A percentile compares a stretch with the other conserved stretches of the same genome.
These are phyloP conservation scores for Drosophila insularis DNA, from an alignment of 1,140 invertebrate species.

Conservation along the genomic window DNA sequence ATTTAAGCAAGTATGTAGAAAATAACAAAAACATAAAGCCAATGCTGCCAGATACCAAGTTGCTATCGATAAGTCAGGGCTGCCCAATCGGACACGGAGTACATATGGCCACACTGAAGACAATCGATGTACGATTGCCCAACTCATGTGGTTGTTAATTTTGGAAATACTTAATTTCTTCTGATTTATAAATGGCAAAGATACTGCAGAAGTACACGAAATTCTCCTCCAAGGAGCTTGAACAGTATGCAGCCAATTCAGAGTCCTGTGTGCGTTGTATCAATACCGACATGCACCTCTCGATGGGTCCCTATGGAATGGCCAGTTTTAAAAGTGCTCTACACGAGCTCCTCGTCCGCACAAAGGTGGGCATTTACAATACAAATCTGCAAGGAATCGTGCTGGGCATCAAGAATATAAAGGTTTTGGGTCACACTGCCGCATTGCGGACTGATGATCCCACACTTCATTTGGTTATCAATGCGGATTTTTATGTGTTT, in stretches of 20 bases:
- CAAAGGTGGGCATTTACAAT: constrained; percentile 82
- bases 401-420: constrained; percentile 85
- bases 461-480: constrained; percentile 83
- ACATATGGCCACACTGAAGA: background rate
- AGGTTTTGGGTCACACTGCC: constrained; percentile 82
- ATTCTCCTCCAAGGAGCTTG: constrained; percentile 67
- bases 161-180: constrained; percentile 11
- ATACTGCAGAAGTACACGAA: constrained; percentile 77
- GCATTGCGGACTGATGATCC: constrained; percentile 83
- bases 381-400: constrained; percentile 84
- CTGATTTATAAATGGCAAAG: constrained; percentile 59
- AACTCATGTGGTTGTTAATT: constrained; percentile 56
- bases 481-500: constrained; percentile 85
- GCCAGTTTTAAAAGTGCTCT: constrained; percentile 82
- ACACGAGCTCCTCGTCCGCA: constrained; percentile 80
- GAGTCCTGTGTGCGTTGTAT: constrained; percentile 83
- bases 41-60: background rate
- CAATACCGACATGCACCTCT: constrained; percentile 83
- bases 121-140: background rate
- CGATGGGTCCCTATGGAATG: constrained; percentile 84
- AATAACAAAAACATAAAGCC: background rate
- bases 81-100: background rate
- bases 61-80: background rate
- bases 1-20: background rate
- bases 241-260: constrained; percentile 79